A percentile compares a stretch with the other conserved stretches of the same genome.
Conservation (phyloP, 1,140 invertebrate species). For the Tetramorium alpestre region DNA sequence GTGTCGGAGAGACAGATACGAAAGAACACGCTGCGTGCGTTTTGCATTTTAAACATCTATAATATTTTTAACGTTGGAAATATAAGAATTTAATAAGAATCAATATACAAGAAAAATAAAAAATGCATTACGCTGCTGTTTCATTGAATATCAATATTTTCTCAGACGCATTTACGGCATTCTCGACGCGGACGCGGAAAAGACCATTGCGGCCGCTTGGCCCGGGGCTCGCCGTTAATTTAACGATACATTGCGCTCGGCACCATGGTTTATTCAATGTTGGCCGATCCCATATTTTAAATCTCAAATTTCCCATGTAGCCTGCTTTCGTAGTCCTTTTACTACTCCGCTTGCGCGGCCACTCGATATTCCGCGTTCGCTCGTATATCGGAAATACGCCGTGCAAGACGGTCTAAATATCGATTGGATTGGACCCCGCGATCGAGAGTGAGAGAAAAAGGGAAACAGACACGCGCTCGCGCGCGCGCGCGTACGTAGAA, state of each 20-base stretch:
- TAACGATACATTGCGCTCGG: conserved; percentile 50
- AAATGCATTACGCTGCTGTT: neutral
- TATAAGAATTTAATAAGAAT: neutral
- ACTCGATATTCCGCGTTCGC: conserved; percentile 44
- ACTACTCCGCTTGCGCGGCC: neutral
- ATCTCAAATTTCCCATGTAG: conserved; percentile 53
- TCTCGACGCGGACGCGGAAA: neutral
- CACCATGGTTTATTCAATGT: conserved; percentile 52
- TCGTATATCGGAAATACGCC: conserved; percentile 30
- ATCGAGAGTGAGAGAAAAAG: neutral
- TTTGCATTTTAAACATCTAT: neutral
- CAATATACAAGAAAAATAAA: conserved; percentile 18
- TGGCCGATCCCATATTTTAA: conserved; percentile 49
- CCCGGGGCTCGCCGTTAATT: conserved; percentile 12
- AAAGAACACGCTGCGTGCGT: neutral
- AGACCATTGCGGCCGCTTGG: neutral
- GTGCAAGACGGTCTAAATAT: conserved; percentile 48
- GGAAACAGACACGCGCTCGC: neutral
- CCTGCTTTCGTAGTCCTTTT: conserved; percentile 15
- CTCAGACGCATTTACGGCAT: conserved; percentile 13
- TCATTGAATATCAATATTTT: conserved; percentile 45
- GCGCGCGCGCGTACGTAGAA: neutral
- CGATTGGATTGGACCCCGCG: conserved; percentile 1
- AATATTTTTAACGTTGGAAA: neutral
- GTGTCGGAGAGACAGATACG: no score